Conservation (phyloP, 92 coral and sea anemone genomes). For the Palythoa heliodiscus region DNA sequence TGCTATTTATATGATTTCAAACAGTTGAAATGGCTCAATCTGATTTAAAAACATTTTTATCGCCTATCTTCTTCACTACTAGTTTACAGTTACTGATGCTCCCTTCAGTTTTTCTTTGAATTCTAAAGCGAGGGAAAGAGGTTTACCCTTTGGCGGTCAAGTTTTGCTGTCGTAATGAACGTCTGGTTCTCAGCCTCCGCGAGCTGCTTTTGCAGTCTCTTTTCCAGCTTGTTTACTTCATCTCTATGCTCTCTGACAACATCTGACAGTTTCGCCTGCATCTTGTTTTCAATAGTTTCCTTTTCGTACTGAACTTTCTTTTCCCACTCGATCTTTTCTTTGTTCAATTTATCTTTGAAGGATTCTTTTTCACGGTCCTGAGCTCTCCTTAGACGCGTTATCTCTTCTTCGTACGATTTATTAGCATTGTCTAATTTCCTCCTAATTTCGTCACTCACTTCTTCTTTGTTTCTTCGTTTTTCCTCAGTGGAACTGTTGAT, state of each 20-base stretch:
- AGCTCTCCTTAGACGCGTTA: slow-evolving; percentile 49
- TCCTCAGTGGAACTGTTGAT: slow-evolving; percentile 62
- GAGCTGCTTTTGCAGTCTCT: slow-evolving; percentile 34
- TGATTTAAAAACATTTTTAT: no score
- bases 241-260: slow-evolving; percentile 34
- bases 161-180: slow-evolving; percentile 22
- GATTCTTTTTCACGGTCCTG: slow-evolving; percentile 48
- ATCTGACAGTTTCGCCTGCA: slow-evolving; percentile 26
- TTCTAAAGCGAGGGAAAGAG: no score
- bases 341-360: slow-evolving; percentile 51
- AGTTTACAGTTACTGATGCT: no score
- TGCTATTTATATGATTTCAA: no score
- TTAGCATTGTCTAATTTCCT: slow-evolving; percentile 47
- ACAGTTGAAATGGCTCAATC: no score
- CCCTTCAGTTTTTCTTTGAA: no score
- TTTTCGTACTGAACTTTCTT: slow-evolving; percentile 34
- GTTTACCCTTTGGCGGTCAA: slow-evolving; percentile 38
- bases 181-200: slow-evolving; percentile 37
- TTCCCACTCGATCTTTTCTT: slow-evolving; percentile 44
- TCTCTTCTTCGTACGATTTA: slow-evolving; percentile 43
- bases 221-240: slow-evolving; percentile 34
- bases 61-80: no score
- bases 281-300: slow-evolving; percentile 30
- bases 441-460: slow-evolving; percentile 44
- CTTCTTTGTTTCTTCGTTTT: slow-evolving; percentile 66